Base-by-base conservation (phyloP, 2,113 vertebrate genomes). In the Morone chrysops region DNA sequence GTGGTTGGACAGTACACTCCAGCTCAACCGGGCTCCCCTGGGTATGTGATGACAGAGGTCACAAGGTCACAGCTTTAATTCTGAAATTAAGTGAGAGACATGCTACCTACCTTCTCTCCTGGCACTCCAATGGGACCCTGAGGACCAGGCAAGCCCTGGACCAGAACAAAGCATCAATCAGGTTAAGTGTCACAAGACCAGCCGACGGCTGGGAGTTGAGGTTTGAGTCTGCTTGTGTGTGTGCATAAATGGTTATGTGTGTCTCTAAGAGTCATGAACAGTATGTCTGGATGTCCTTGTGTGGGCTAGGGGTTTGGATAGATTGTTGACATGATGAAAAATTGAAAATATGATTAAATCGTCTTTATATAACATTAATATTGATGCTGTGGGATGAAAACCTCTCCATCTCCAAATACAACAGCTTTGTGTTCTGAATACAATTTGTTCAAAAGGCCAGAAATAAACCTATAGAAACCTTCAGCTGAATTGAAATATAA, bases 51-150 rank as follows among this genome's bases (percentile, higher is more conserved):
- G 92, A 92, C 80, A 90, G 81, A 61, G 85, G 88, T 94, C 87
- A 82, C 11, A 72, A 78, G 84, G 75, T 91, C 83, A 82, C 67
- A 56, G 67, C 68, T 92, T 91, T 88, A 84, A 91, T 90, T 88
- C 47, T 74, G 40, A 88, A 85, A 92, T 84, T 62, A 92, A 90
- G 85, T 81, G 80, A 84, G 68, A 82, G 67, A 86, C 75, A 87
- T 61, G 73, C 22, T 25, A 72, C 95, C 94, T 90, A 98, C 97
- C 97, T 98, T 99, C 82, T 97, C 96, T 80, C 97, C 97, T 2
- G 97, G 97, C 85, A 94, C 66, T 70, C 97, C 97, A 0, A 99
- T 96, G 18, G 90, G 92, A 65, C 97, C 97, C 91, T 98, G 97
- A 53, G 97, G 92, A 62, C 97, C 97, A 0, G 95, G 94, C 61